Conservation (phyloP, 1,140 invertebrate genomes). For the Hyles vespertilio region DNA sequence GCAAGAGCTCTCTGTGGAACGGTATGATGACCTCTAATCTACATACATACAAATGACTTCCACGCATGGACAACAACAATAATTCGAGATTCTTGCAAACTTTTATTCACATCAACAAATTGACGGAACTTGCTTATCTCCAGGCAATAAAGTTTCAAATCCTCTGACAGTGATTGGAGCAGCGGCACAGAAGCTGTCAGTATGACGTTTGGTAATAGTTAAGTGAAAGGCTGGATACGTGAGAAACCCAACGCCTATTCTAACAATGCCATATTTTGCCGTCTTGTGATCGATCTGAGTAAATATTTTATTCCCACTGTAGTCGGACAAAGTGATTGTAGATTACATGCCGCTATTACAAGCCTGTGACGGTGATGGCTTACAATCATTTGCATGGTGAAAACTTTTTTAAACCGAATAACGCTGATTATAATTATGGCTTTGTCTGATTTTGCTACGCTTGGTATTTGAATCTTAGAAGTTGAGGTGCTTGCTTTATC, state of each 20-base stretch:
- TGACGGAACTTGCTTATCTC: background rate
- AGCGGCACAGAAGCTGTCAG: conserved; percentile 22
- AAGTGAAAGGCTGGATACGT: conserved; percentile 69
- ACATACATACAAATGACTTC: conserved; percentile 70
- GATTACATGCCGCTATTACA: conserved; percentile 18
- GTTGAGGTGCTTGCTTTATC: too few relatives aligned
- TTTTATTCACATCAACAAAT: background rate
- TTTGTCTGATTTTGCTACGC: too few relatives aligned
- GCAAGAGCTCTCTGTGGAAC: conserved; percentile 44
- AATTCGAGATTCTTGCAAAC: conserved; percentile 44
- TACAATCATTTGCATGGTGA: too few relatives aligned
- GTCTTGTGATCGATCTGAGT: conserved; percentile 68
- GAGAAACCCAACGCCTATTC: conserved; percentile 65
- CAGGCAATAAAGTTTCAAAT: conserved; percentile 17
- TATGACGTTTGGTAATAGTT: conserved; percentile 58
- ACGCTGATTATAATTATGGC: too few relatives aligned
- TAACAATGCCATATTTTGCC: conserved; percentile 69
- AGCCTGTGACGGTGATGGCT: too few relatives aligned
- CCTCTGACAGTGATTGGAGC: background rate
- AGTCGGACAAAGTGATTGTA: conserved; percentile 44
- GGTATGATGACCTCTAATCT: conserved; percentile 69
- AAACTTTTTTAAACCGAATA: too few relatives aligned
- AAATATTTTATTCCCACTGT: conserved; percentile 61
- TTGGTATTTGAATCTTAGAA: too few relatives aligned
- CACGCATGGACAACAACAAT: conserved; percentile 68